Percentiles rank a stretch among this genome's conserved stretches.
These are phyloP conservation scores for Uropetala carovei DNA, from an alignment of 2,888 invertebrate species.

Conservation along the genomic window DNA sequence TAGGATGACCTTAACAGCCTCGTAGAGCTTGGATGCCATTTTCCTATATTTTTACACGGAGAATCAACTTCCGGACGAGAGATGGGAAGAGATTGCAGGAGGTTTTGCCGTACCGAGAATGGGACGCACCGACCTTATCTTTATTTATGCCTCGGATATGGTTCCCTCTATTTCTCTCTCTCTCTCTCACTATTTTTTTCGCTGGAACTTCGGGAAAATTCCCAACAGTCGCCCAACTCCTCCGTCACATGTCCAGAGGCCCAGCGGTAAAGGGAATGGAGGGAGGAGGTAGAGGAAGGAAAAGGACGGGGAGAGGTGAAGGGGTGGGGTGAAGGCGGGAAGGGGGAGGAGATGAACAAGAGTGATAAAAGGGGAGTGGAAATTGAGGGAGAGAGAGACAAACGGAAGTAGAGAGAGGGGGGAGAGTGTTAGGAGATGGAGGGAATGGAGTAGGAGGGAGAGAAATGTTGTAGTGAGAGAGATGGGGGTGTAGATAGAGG, in stretches of 20 bases:
- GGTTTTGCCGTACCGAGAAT: neutral
- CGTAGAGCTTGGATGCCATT: no score
- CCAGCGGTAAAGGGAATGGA: neutral
- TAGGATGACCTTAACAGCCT: no score
- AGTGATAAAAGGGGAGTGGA: neutral
- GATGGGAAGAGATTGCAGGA: no score
- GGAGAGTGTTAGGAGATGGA: neutral
- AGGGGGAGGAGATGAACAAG: neutral
- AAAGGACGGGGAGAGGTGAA: no score
- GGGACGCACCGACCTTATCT: neutral
- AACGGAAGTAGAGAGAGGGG: no score
- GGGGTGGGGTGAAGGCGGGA: neutral
- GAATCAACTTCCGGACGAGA: no score
- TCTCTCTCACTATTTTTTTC: no score
- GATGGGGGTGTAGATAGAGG: no score
- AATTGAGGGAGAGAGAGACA: no score
- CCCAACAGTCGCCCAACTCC: neutral
- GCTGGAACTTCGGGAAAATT: neutral
- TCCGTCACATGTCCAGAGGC: neutral
- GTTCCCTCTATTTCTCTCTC: neutral
- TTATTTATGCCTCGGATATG: neutral
- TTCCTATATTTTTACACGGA: no score
- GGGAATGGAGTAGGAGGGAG: neutral
- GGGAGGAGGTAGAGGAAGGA: neutral
- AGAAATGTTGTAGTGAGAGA: neutral